phyloP scores from a whole-genome alignment of 2,888 invertebrate species.

The Pollenia amentaria region DNA sequence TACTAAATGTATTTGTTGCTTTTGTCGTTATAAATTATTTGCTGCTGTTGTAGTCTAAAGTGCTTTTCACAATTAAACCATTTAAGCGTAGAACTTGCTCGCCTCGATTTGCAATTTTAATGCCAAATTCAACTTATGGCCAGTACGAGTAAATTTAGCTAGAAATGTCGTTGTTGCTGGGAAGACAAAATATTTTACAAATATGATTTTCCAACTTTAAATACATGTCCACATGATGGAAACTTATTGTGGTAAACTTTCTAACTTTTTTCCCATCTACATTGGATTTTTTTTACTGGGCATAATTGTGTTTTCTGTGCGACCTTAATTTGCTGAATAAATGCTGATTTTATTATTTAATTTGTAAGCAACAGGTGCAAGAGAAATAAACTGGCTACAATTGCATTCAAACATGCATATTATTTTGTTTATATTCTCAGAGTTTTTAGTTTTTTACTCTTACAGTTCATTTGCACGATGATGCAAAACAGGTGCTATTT shows the following conservation, averaged over 20 bases:
- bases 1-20: no score
- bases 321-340: no score
- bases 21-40: conserved; percentile 19
- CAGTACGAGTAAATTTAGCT: conserved; percentile 53
- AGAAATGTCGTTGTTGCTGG: conserved; percentile 20
- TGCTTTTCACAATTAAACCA: conserved; percentile 61
- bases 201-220: conserved; percentile 22
- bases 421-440: conserved; percentile 38
- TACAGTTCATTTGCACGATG: conserved; percentile 48
- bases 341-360: no score
- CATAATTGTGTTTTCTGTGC: conserved; percentile 21
- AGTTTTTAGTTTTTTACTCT: conserved; percentile 6
- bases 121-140: conserved; percentile 28
- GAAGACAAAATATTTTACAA: background rate
- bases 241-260: background rate
- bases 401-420: conserved; percentile 15
- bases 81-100: conserved; percentile 36
- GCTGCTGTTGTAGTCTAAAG: conserved; percentile 36
- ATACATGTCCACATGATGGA: background rate
- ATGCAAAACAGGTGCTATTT: conserved; percentile 67
- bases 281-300: background rate
- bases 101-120: conserved; percentile 16
- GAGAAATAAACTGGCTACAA: background rate
- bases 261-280: background rate
- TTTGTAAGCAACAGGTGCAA: conserved; percentile 5